Base-by-base conservation (phyloP, 2,888 invertebrate genomes). In the Bembecia ichneumoniformis region DNA sequence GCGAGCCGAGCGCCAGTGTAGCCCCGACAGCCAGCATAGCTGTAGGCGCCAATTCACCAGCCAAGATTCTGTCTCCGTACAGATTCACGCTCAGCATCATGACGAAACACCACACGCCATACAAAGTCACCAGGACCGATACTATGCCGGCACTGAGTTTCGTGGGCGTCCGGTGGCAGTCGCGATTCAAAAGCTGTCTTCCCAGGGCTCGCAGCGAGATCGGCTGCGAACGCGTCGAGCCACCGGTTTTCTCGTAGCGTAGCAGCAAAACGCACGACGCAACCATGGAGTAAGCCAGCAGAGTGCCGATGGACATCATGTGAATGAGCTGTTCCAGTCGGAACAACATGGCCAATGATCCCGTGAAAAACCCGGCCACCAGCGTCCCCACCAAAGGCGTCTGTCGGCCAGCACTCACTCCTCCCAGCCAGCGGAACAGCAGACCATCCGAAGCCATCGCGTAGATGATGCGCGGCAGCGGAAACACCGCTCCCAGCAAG, bases 271-370 rank as follows among this genome's bases (percentile, higher is more conserved):
- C 94, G 61, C 95, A 95, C 3, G 94, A 92, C 1, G 96, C 95
- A 2, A 97, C 97, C 73, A 97, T 94, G 0, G 96, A 94, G 74
- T 97, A 97, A 0, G 96, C 95, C 50, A 95, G 81, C 15, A 96
- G 78, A 0, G 96, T 95, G 4, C 95, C 95, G 64, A 97, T 96
- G 0, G 96, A 96, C 91, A 97, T 94, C 90, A 97, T 94, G 66
- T 94, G 94, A 16, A 96, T 94, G 48, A 97, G 82, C 61, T 95
- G 94, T 10, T 91, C 89, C 53, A 97, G 81, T 68, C 96, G 93
- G 67, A 97, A 94, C 48, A 96, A 76, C 59, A 95, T 93, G 0
- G 96, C 94, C 71, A 97, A 87, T 0, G 93, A 63, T 86, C 94
- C 95, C 34, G 95, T 94, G 49, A 95, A 80, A 28, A 93, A 63